Evolutionary conservation across 2,113 vertebrate genomes (phyloP).

Genomic region (Rhagologus leucostigma): DNA sequence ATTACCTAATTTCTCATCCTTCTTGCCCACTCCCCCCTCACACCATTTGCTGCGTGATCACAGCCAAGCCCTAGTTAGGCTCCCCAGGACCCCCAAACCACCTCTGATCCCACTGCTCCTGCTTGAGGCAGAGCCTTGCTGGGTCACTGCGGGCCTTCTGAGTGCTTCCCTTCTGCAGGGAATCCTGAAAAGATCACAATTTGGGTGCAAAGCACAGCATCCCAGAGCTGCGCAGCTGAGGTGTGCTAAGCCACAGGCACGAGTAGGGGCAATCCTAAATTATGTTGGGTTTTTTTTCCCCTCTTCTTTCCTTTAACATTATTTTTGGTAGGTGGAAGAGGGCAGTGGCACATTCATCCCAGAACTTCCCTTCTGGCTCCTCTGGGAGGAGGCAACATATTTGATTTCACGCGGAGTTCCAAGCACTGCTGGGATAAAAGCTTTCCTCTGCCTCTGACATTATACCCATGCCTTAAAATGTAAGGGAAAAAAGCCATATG

Average conservation of each 20-base stretch:
- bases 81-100: neutral
- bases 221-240: fast-evolving
- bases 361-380: conserved; percentile 28
- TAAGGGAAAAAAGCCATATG: neutral
- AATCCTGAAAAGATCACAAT: fast-evolving
- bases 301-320: neutral
- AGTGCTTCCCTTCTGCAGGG: neutral
- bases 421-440: conserved; percentile 39
- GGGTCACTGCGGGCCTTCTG: neutral
- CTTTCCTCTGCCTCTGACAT: conserved; percentile 37
- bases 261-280: neutral
- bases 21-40: neutral
- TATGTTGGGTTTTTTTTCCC: fast-evolving
- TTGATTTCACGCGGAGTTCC: conserved; percentile 32
- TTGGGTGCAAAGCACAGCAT: neutral
- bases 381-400: neutral
- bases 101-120: fast-evolving
- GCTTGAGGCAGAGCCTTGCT: fast-evolving
- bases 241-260: fast-evolving
- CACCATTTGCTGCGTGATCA: neutral
- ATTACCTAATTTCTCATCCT: conserved; percentile 53
- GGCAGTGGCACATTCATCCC: neutral
- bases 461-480: neutral
- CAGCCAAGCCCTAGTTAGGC: neutral
- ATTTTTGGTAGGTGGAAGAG: neutral